A percentile compares a stretch with the other conserved stretches of the same genome.
phyloP scores from a whole-genome alignment of 2,113 vertebrate genomes.

The Lethenteron camtschaticum region DNA sequence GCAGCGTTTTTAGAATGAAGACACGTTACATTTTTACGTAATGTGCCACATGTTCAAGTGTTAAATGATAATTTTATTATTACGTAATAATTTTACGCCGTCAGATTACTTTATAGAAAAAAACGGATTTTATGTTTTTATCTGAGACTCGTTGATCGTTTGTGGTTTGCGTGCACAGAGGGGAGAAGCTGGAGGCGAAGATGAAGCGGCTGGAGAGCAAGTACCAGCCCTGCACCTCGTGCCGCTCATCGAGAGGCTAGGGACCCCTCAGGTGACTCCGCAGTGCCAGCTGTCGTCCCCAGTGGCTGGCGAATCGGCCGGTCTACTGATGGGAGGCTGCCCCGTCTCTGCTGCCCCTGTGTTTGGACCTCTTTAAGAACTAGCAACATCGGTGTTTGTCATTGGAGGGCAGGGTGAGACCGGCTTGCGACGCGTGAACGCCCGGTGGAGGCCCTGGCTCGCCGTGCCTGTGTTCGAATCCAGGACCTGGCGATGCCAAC shows the following conservation, averaged over 20 bases:
- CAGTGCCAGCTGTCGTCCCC: neutral
- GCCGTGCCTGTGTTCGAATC: no score
- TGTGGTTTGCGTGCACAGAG: conserved; percentile 20
- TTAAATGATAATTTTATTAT: neutral
- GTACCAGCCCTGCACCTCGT: conserved; percentile 53
- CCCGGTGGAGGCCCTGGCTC: no score
- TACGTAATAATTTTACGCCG: neutral
- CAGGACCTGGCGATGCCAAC: no score
- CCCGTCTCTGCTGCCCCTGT: no score
- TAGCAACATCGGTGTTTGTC: no score
- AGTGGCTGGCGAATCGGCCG: no score
- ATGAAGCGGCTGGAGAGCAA: conserved; percentile 63
- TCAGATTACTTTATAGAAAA: neutral
- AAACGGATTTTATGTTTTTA: neutral
- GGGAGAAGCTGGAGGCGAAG: conserved; percentile 57
- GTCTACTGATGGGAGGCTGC: no score
- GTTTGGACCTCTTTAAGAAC: no score
- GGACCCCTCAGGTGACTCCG: conserved; percentile 48
- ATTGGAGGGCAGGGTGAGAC: no score
- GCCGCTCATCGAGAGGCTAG: conserved; percentile 50
- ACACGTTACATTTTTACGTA: neutral
- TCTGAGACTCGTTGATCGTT: neutral
- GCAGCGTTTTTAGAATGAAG: no score
- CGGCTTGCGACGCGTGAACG: no score
- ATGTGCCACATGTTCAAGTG: neutral